Evolutionary conservation across 1,140 invertebrate genomes (phyloP), one percentile per base, ranked within the genome.

Genomic region (Bombus confusus): DNA sequence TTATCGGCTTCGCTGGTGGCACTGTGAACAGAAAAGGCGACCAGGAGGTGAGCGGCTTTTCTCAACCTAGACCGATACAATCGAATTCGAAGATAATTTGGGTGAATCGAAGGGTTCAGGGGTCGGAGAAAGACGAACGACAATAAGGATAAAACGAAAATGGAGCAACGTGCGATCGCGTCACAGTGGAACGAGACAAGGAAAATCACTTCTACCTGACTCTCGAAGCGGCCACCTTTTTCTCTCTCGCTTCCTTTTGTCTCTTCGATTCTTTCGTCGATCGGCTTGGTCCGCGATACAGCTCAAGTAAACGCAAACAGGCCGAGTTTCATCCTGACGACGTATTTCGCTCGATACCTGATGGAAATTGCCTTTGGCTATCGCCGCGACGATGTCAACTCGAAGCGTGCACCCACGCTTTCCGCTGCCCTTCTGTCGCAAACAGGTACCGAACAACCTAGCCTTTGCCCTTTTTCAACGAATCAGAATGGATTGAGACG

Each of bases 1-100:
- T 98, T 91, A 98, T 97, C 57, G 98, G 98, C 92, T 96, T 96
- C 91, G 97, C 97, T 52, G 98, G 98, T 90, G 98, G 98, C 90
- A 98, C 98, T 98, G 96, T 43, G 96, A 96, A 91, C 92, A 94
- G 91, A 93, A 88, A 77, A 41, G 6, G 47, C 5, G 18, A 52
- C 47, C 47, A 52, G 47, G 47, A 52, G 47, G 47, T 52, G 47
- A 52, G 47, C 47, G 18, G 6, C 47, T 52, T 52, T 52, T 52
- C 47, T 52, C 47, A 52, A 52, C 6, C 18, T 52, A 52, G 18
- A 37, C n/a, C 62, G 62, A 13, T n/a, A n/a, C n/a, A 52, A 52
- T 52, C 47, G 47, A 52, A 22, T 52, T 52, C 18, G 18, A 52
- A 52, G 47, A 52, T 22, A 52, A 52, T 52, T 52, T 52, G 47